Conservation (phyloP, 2,797 vertebrate genomes). For the Hephaestus fuliginosus region DNA sequence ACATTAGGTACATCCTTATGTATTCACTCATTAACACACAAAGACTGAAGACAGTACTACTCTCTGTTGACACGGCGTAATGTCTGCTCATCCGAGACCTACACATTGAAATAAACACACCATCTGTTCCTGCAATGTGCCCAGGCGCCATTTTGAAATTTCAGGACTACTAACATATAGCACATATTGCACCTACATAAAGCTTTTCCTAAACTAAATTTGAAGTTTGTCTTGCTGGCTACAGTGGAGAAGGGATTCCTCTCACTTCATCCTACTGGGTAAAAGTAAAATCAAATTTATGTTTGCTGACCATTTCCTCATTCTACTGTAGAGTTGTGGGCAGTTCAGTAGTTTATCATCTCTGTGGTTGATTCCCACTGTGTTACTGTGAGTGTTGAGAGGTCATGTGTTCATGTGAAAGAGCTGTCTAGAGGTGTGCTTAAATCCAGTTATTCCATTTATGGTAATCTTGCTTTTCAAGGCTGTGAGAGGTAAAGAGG, state of each 20-base stretch:
- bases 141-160: conserved; percentile 72
- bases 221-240: conserved; percentile 34
- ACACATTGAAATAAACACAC: conserved; percentile 79
- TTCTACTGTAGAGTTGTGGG: background rate
- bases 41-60: conserved; percentile 39
- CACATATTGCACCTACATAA: conserved; percentile 26
- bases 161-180: conserved; percentile 54
- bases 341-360: background rate
- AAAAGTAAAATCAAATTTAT: conserved; percentile 6
- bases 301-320: background rate
- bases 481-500: background rate
- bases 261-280: conserved; percentile 1
- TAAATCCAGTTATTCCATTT: background rate
- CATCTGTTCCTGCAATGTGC: conserved; percentile 78
- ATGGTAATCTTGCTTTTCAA: background rate
- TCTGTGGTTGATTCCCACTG: background rate
- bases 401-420: background rate
- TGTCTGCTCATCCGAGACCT: conserved; percentile 75
- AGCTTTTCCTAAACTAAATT: conserved; percentile 42
- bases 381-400: background rate
- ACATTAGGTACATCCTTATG: conserved; percentile 25
- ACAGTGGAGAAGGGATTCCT: background rate
- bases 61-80: conserved; percentile 74
- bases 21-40: conserved; percentile 49
- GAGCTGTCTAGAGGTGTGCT: background rate